phyloP scores from a whole-genome alignment of 2,888 invertebrate species.

The Apotomis capreana region DNA sequence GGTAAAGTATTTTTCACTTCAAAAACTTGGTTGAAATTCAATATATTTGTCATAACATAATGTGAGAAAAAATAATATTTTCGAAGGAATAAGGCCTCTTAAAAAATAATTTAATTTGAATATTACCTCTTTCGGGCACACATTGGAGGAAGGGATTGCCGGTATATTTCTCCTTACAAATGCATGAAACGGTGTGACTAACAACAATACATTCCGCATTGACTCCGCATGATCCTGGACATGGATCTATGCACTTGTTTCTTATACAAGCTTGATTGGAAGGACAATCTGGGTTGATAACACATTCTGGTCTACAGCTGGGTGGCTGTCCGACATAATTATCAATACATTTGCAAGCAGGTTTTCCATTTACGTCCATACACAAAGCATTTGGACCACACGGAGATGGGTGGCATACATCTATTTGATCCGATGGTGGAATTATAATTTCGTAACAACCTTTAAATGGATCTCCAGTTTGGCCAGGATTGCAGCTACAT shows the following conservation, averaged over 20 bases:
- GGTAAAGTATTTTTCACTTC: too few relatives aligned
- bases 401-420: conserved; percentile 89
- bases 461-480: conserved; percentile 91
- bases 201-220: conserved; percentile 91
- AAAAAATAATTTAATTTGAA: conserved; percentile 6
- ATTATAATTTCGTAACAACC: conserved; percentile 85
- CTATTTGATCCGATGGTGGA: conserved; percentile 63
- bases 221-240: conserved; percentile 91
- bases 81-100: too few relatives aligned
- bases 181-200: conserved; percentile 91
- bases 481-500: conserved; percentile 90
- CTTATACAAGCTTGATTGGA: conserved; percentile 90
- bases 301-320: conserved; percentile 92
- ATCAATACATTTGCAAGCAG: conserved; percentile 90
- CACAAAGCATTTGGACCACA: conserved; percentile 93
- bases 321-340: conserved; percentile 91
- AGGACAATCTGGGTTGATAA: conserved; percentile 91
- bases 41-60: too few relatives aligned
- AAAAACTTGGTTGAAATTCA: too few relatives aligned
- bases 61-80: too few relatives aligned
- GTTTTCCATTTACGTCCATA: conserved; percentile 84
- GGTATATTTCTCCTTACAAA: conserved; percentile 88
- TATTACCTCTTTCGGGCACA: conserved; percentile 81
- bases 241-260: conserved; percentile 91
- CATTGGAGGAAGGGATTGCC: conserved; percentile 94